Conservation (phyloP, 2,888 invertebrate species). For the Magallana nippona region DNA sequence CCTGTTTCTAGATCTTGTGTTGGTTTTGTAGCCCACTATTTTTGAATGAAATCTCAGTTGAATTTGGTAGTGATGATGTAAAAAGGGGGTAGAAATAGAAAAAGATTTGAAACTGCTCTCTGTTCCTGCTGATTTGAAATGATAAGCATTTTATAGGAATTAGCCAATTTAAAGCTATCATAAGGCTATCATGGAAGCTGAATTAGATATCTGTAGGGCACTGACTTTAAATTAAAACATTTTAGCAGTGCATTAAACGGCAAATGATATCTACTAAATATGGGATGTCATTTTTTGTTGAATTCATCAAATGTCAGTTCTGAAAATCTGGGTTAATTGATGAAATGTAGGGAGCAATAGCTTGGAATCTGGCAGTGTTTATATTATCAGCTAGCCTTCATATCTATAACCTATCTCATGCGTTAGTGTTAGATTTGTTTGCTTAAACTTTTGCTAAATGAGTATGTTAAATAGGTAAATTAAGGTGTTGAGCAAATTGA, state of each 20-base stretch:
- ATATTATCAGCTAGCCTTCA: neutral
- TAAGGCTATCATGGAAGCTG: neutral
- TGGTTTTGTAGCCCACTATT: neutral
- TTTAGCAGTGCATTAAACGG: neutral
- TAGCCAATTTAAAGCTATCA: conserved; percentile 9
- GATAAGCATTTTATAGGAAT: neutral
- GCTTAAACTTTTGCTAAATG: too few species aligned
- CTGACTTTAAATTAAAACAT: conserved; percentile 14
- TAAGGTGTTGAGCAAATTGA: too few species aligned
- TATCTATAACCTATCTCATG: too few species aligned
- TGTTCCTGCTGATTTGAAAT: neutral
- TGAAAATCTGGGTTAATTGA: conserved; percentile 1
- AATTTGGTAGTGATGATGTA: neutral
- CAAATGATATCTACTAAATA: neutral
- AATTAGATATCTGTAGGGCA: conserved; percentile 4
- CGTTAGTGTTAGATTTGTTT: too few species aligned
- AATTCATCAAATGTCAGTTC: conserved; percentile 5
- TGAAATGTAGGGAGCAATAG: neutral
- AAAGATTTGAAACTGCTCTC: neutral
- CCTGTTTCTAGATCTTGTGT: neutral
- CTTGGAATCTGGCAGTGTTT: neutral
- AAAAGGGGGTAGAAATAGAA: conserved; percentile 9
- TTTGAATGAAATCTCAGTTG: neutral
- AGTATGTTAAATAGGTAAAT: too few species aligned
- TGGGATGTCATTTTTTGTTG: conserved; percentile 7